Percentiles rank a stretch among this genome's conserved stretches.
Conservation (phyloP, 2,113 vertebrate species). For the Sakesphorus luctuosus region DNA sequence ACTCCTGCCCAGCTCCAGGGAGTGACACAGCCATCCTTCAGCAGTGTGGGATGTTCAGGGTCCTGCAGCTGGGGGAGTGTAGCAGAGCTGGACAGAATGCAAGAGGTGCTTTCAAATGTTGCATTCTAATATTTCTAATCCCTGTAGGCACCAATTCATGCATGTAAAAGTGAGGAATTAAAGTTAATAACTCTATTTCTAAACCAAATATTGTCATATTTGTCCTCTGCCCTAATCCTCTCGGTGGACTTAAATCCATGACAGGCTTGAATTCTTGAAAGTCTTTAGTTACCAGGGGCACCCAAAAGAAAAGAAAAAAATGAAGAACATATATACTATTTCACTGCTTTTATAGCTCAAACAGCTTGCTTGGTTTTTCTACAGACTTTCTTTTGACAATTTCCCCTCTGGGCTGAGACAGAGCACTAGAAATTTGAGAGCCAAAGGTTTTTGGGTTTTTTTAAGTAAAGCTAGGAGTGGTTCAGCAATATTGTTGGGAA, state of each 20-base stretch:
- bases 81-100: neutral
- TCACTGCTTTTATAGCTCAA: constrained; percentile 2
- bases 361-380: constrained; percentile 25
- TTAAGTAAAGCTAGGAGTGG: constrained; percentile 39
- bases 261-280: constrained; percentile 35
- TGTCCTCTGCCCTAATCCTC: constrained; percentile 43
- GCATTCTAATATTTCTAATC: constrained; percentile 35
- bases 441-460: neutral
- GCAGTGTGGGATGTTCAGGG: neutral
- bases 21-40: neutral
- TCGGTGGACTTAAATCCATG: constrained; percentile 23
- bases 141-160: constrained; percentile 32
- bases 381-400: constrained; percentile 19
- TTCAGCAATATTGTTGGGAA: constrained; percentile 50
- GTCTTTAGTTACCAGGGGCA: neutral
- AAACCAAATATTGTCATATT: constrained; percentile 56
- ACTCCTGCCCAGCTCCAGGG: neutral
- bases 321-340: neutral
- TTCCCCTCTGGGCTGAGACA: constrained; percentile 3
- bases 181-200: constrained; percentile 59
- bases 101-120: neutral
- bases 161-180: constrained; percentile 39
- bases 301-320: neutral
- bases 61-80: neutral
- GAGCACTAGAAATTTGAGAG: constrained; percentile 41